Evolutionary conservation across 2,888 invertebrate genomes (phyloP), one percentile per base, ranked within the genome.

Genomic region (Bellardia bayeri): DNA sequence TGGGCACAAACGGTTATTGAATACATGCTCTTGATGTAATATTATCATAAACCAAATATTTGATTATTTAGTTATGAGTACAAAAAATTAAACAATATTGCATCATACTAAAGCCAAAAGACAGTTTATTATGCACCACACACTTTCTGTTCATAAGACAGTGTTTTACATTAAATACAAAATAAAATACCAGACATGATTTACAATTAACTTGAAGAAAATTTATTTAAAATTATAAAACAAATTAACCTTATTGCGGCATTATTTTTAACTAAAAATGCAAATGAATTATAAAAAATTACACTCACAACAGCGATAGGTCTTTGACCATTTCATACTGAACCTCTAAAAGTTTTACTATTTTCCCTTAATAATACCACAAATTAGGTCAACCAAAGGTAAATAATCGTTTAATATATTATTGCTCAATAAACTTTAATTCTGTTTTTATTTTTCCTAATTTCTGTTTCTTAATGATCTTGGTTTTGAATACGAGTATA

Each of bases 171-270:
- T 16, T 45, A 9, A 69, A 64, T 9, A 74, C 23, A 30, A 58
- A 64, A 13, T 68, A 11, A 49, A 64, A 61, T 49, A 64, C 37
- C 68, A 79, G 78, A 61, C 82, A 33, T 82, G 78, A 64, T 75
- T 87, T 79, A 58, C 16, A 83, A 80, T 72, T 76, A 75, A 78
- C 30, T 69, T 16, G 74, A 79, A 69, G 9, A 58, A 75, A 85
- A 71, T 63, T 74, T 23, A 33, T 74, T 42, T 8, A 71, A 11
- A 40, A 40, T 6, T 40, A 58, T n/a, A 16, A 72, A 56, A 42
- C 4, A 37, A n/a, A 58, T 49, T 37, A 54, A 11, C 42, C 23
- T 42, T 11, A n/a, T 37, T 7, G n/a, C 49, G 61, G 51, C 42
- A 11, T 51, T 75, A 66, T 42, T 71, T 61, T 63, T 40, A 76